A percentile compares a stretch with the other conserved stretches of the same genome.
Evolutionary conservation across 2,888 invertebrate genomes (phyloP).

Genomic region (Strigamia crassipes): DNA sequence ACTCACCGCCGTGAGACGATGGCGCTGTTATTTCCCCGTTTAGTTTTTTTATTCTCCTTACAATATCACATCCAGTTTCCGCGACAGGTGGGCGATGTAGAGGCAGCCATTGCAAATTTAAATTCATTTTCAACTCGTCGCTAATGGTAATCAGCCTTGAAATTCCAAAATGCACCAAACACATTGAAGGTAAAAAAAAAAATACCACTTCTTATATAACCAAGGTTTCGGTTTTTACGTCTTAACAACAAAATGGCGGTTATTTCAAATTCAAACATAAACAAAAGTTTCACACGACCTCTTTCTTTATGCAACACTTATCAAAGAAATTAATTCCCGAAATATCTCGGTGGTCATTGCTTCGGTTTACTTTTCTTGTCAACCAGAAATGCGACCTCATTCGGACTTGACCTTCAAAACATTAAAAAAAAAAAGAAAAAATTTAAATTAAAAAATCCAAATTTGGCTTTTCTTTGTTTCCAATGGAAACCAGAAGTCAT

Average conservation of each 20-base stretch:
- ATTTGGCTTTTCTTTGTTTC: neutral
- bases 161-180: neutral
- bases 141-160: conserved; percentile 28
- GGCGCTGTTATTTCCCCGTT: neutral
- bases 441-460: too few relatives aligned
- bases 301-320: too few relatives aligned
- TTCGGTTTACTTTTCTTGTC: conserved; percentile 32
- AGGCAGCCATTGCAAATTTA: neutral
- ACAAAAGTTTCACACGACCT: neutral
- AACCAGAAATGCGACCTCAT: neutral
- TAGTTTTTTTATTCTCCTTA: neutral
- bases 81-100: neutral
- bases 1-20: neutral
- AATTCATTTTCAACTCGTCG: neutral
- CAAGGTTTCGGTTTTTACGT: neutral
- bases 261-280: neutral
- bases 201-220: neutral
- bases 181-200: neutral
- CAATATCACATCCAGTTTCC: neutral
- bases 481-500: neutral
- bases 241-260: neutral
- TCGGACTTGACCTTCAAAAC: conserved; percentile 26
- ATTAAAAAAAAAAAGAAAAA: too few relatives aligned
- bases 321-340: neutral
- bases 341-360: neutral